These are phyloP conservation scores for Calyptommatus sinebrachiatus DNA, from an alignment of 2,113 vertebrate species.

Conservation along the genomic window DNA sequence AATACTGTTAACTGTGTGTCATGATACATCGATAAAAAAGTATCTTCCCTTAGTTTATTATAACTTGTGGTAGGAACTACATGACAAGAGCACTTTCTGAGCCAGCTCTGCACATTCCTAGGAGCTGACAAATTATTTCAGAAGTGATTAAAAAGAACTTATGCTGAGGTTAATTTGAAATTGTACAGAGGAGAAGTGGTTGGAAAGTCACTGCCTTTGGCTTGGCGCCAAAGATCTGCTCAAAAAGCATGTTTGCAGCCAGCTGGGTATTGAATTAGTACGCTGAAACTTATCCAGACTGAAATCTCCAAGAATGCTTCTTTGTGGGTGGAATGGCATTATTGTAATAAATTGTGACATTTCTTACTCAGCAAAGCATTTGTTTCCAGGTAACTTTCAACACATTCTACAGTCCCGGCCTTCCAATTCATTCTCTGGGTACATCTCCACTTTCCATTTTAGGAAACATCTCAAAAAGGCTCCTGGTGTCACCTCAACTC, in stretches of 20 bases:
- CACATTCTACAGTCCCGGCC: too few relatives aligned
- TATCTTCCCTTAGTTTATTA: background rate
- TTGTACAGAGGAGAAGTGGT: background rate
- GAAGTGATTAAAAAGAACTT: background rate
- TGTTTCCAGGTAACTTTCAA: too few relatives aligned
- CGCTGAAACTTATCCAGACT: background rate
- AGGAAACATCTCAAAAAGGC: too few relatives aligned
- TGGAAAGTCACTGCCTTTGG: background rate
- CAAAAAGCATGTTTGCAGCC: background rate
- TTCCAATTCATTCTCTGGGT: too few relatives aligned
- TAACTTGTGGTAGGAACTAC: background rate
- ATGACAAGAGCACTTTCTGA: too few relatives aligned
- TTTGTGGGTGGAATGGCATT: too few relatives aligned
- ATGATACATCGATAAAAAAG: background rate
- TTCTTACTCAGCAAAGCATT: too few relatives aligned
- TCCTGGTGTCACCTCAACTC: too few relatives aligned
- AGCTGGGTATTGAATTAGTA: background rate
- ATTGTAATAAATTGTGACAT: too few relatives aligned
- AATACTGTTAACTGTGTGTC: background rate
- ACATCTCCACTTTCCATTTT: too few relatives aligned
- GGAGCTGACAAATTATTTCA: background rate
- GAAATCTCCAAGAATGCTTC: background rate
- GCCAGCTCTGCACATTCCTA: background rate
- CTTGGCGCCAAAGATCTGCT: background rate
- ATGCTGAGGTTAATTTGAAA: background rate